Evolutionary conservation across 1,140 invertebrate species (phyloP), one percentile per base, ranked within the genome.

Genomic region (Cepaea nemoralis): DNA sequence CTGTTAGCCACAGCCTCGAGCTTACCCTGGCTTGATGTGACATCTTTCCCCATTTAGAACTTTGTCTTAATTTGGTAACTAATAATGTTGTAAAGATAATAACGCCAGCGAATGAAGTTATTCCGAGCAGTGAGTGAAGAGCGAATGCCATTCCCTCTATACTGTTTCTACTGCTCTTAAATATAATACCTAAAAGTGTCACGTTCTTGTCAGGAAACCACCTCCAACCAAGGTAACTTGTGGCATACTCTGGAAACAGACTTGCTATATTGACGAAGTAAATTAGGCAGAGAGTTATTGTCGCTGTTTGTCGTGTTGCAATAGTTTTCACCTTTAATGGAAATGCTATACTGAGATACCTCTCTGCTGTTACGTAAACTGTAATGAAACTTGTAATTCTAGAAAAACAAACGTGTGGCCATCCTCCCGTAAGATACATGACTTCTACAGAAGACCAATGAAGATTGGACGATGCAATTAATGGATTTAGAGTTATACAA

Each of bases 291-390:
- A 77, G 6, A 5, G 33, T 12, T 16, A 59, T 1, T 16, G 35
- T 45, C 5, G 75, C 39, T 63, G 27, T 63, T 42, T 37, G 63
- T 3, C 19, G 31, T 6, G 75, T 77, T 16, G 66, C n/a, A 19
- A 77, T 27, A 1, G 19, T 2, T 66, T 42, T 77, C 1, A 77
- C 55, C 33, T 63, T 77, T 24, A 77, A 35, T 14, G 75, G 75
- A 22, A 77, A 39, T 31, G 39, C 24, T 6, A 77, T 42, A 39
- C 24, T 63, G 5, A 77, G 3, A 63, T 50, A 77, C 39, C 75
- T 77, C 39, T 77, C 75, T 39, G 59, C 48, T 66, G 75, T 63
- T n/a, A 77, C 66, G 35, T 63, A 77, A 12, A 66, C 55, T 12
- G 75, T 77, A 33, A 59, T 63, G 45, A 10, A 77, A 55, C 75